A percentile compares a stretch with the other conserved stretches of the same genome.
phyloP scores from a whole-genome alignment of 1,140 invertebrate species.

The Drosophila watanabei region DNA sequence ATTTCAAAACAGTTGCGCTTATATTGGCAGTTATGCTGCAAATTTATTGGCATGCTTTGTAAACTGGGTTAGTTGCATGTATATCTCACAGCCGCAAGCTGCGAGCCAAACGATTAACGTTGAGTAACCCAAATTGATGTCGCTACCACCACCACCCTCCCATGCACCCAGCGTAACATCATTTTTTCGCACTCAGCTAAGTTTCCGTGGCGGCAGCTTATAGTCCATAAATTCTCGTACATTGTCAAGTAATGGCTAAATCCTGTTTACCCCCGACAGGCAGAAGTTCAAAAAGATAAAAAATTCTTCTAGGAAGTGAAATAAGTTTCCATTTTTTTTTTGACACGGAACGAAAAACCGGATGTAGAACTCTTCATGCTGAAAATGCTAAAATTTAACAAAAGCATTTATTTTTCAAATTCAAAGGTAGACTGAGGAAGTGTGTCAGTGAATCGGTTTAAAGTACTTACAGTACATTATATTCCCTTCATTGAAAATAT shows the following conservation, averaged over 20 bases:
- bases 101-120: conserved; percentile 52
- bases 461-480: background rate
- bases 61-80: conserved; percentile 53
- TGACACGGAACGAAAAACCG: background rate
- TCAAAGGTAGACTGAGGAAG: background rate
- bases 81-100: conserved; percentile 51
- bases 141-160: background rate
- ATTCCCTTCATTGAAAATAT: background rate
- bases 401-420: background rate
- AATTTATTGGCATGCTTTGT: conserved; percentile 60
- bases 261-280: conserved; percentile 37
- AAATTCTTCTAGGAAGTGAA: conserved; percentile 2
- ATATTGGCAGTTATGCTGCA: conserved; percentile 59
- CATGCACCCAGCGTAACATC: conserved; percentile 18
- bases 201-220: conserved; percentile 35
- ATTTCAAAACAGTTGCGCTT: conserved; percentile 65
- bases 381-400: background rate
- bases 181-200: conserved; percentile 47
- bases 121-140: conserved; percentile 57
- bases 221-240: conserved; percentile 50
- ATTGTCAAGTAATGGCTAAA: conserved; percentile 49
- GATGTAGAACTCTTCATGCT: no score
- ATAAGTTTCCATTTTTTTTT: background rate
- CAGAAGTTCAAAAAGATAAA: conserved; percentile 22
- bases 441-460: background rate